phyloP scores from a whole-genome alignment of 2,888 invertebrate species.

The Cryptus armator region DNA sequence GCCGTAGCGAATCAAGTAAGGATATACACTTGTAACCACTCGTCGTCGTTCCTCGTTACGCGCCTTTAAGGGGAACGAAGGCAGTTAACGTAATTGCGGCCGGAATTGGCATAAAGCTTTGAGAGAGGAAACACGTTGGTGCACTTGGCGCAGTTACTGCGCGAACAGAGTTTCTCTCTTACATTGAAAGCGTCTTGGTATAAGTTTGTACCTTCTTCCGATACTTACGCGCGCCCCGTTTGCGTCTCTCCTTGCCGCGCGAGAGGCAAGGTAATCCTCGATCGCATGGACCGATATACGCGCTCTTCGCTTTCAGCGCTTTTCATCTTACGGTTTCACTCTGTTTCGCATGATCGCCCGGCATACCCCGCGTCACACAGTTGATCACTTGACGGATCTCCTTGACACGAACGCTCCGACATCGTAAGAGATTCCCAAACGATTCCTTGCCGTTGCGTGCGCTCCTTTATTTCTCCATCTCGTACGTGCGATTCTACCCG shows the following conservation, averaged over 20 bases:
- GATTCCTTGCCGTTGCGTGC: constrained; percentile 43
- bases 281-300: constrained; percentile 55
- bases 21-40: no score
- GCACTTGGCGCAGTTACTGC: not conserved
- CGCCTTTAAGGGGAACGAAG: constrained; percentile 67
- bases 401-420: constrained; percentile 48
- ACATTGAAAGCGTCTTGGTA: not conserved
- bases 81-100: constrained; percentile 70
- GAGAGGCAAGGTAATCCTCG: constrained; percentile 43
- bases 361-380: constrained; percentile 25
- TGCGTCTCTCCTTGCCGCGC: constrained; percentile 30
- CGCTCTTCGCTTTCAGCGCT: constrained; percentile 31
- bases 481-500: constrained; percentile 60
- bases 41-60: constrained; percentile 47
- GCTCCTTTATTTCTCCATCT: constrained; percentile 14
- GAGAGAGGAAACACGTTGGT: constrained; percentile 53
- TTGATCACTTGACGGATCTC: constrained; percentile 60
- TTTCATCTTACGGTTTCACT: constrained; percentile 49
- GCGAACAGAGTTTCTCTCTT: not conserved
- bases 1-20: no score
- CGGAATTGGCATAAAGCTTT: constrained; percentile 70
- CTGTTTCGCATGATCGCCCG: constrained; percentile 27
- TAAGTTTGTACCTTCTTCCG: not conserved
- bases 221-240: constrained; percentile 37
- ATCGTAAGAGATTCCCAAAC: constrained; percentile 44